phyloP scores from a whole-genome alignment of 2,888 invertebrate species.

The Caenorhabditis sp. region DNA sequence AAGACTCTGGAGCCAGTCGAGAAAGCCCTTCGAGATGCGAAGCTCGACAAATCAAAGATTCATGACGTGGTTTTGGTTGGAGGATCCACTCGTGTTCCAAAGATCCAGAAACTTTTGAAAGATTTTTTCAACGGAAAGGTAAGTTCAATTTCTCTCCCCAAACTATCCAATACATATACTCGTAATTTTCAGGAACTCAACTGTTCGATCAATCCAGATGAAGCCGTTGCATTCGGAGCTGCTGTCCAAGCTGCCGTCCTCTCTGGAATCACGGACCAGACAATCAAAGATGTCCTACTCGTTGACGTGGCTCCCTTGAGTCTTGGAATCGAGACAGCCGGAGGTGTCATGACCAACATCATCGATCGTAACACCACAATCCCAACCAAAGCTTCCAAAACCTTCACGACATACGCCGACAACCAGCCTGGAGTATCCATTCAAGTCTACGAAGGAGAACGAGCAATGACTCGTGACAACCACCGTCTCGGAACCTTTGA shows the following conservation, averaged over 20 bases:
- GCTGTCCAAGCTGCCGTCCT: constrained; percentile 6
- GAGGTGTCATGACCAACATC: not conserved
- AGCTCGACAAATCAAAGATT: constrained; percentile 90
- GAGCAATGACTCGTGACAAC: constrained; percentile 12
- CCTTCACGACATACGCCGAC: constrained; percentile 4
- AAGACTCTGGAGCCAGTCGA: constrained; percentile 94
- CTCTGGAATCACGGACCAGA: constrained; percentile 1
- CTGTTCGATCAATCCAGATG: constrained; percentile 6
- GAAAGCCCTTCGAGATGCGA: constrained; percentile 87
- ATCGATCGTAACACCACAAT: constrained; percentile 5
- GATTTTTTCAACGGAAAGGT: constrained; percentile 90
- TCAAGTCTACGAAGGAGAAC: constrained; percentile 13
- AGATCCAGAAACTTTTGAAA: constrained; percentile 95
- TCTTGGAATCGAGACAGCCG: constrained; percentile 7
- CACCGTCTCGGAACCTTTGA: constrained; percentile 11
- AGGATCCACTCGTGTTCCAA: constrained; percentile 97
- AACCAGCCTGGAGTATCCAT: constrained; percentile 2
- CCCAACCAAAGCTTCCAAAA: constrained; percentile 5
- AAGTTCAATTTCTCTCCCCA: not conserved
- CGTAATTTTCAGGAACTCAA: constrained; percentile 4
- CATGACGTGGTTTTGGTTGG: constrained; percentile 87
- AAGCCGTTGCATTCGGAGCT: constrained; percentile 5
- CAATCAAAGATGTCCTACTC: constrained; percentile 5
- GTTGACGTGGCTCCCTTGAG: constrained; percentile 3
- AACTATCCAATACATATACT: not conserved